These are phyloP conservation scores for Drosophila truncata DNA, from an alignment of 1,140 invertebrate species.

Conservation along the genomic window DNA sequence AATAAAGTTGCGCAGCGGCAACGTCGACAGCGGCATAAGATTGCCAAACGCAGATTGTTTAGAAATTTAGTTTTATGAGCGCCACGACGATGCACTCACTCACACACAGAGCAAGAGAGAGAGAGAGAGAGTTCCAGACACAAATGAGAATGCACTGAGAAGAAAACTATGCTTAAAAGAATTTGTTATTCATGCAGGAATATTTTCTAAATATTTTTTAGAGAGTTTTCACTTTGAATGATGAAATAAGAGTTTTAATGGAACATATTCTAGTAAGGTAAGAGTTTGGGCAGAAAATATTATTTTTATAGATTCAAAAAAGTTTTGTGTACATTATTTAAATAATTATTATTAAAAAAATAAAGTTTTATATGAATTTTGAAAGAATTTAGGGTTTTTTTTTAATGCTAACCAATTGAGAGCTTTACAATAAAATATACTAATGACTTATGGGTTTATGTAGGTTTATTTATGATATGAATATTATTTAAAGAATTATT, in stretches of 20 bases:
- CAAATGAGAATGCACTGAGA: constrained; percentile 4
- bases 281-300: neutral
- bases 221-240: neutral
- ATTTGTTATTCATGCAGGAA: neutral
- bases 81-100: constrained; percentile 52
- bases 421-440: too few species aligned
- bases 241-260: neutral
- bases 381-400: too few species aligned
- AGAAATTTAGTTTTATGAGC: constrained; percentile 82
- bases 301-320: neutral
- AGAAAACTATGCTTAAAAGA: neutral
- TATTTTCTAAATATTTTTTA: neutral
- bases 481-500: too few species aligned
- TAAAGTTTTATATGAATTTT: too few species aligned
- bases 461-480: too few species aligned
- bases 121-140: neutral
- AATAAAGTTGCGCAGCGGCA: constrained; percentile 78
- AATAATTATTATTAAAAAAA: too few species aligned
- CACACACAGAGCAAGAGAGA: constrained; percentile 7
- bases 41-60: constrained; percentile 82
- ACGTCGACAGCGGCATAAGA: constrained; percentile 53
- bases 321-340: too few species aligned
- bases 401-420: too few species aligned
- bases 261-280: neutral
- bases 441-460: too few species aligned